Evolutionary conservation across 2,888 invertebrate genomes (phyloP).

Genomic region (Lithodes maja): DNA sequence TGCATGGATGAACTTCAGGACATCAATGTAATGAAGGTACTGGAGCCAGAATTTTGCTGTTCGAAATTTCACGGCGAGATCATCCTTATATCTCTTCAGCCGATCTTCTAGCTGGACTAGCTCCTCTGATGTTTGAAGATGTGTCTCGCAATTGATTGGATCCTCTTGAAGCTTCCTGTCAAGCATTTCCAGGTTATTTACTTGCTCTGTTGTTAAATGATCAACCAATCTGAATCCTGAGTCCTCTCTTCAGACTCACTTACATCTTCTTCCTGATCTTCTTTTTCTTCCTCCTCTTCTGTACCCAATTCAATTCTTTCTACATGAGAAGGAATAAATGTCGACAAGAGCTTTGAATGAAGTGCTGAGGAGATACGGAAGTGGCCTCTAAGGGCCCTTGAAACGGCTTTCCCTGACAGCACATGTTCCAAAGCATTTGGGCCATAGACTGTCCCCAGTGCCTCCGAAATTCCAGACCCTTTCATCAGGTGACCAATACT

Average conservation of each 20-base stretch:
- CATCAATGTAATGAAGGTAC: background rate
- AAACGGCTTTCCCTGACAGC: background rate
- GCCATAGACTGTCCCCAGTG: background rate
- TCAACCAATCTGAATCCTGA: background rate
- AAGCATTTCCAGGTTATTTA: background rate
- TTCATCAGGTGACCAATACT: background rate
- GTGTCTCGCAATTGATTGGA: background rate
- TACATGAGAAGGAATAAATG: background rate
- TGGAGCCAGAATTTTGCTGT: background rate
- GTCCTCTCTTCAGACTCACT: background rate
- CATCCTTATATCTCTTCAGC: background rate
- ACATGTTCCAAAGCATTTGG: background rate
- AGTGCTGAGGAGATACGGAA: background rate
- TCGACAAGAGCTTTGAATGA: background rate
- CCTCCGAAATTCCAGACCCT: background rate
- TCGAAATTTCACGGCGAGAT: background rate
- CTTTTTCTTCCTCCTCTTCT: constrained; percentile 1
- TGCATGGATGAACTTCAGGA: background rate
- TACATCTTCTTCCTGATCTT: constrained; percentile 16
- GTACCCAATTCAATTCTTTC: background rate
- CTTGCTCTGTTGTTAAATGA: background rate
- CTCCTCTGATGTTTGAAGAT: constrained; percentile 14
- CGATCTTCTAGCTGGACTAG: background rate
- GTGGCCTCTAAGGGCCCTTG: background rate
- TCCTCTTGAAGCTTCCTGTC: background rate